Evolutionary conservation across 2,797 vertebrate genomes (phyloP).

Genomic region (Myripristis jacobus): DNA sequence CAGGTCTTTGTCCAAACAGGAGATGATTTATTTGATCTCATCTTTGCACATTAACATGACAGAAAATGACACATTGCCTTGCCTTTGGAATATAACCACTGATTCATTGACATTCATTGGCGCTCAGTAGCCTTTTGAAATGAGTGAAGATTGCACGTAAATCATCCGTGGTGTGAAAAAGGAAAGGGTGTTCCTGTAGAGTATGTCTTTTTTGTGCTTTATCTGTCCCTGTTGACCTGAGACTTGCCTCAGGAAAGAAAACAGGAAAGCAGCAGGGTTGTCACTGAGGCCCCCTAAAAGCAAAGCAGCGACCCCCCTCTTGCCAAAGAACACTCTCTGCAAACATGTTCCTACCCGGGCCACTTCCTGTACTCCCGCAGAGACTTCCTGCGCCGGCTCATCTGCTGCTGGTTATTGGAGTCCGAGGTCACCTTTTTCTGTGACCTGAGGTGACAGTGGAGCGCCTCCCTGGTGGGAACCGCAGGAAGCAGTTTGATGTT

Average conservation of each 20-base stretch:
- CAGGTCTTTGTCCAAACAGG: neutral
- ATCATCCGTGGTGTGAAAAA: slow-evolving; percentile 34
- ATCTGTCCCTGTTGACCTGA: slow-evolving; percentile 50
- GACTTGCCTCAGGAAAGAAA: slow-evolving; percentile 61
- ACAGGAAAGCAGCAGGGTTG: slow-evolving; percentile 66
- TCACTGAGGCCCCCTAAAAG: slow-evolving; percentile 49
- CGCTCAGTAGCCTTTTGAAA: slow-evolving; percentile 19
- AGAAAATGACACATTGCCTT: neutral
- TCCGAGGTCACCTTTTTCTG: slow-evolving; percentile 57
- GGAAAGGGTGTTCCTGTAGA: slow-evolving; percentile 16
- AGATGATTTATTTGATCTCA: neutral
- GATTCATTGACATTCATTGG: slow-evolving; percentile 22
- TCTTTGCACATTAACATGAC: neutral
- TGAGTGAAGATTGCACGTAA: neutral
- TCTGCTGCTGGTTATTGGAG: slow-evolving; percentile 74
- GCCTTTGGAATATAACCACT: neutral
- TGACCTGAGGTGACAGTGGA: slow-evolving; percentile 68
- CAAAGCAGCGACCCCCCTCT: slow-evolving; percentile 47
- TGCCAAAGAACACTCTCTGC: slow-evolving; percentile 55
- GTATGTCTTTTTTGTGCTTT: slow-evolving; percentile 47
- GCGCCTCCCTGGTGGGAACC: slow-evolving; percentile 45
- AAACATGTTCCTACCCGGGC: slow-evolving; percentile 53
- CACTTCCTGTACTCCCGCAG: slow-evolving; percentile 68
- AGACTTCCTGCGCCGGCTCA: slow-evolving; percentile 65
- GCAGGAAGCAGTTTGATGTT: slow-evolving; percentile 68